Evolutionary conservation across 2,113 vertebrate species (phyloP).

Genomic region (Sinocyclocheilus maitianheensis): DNA sequence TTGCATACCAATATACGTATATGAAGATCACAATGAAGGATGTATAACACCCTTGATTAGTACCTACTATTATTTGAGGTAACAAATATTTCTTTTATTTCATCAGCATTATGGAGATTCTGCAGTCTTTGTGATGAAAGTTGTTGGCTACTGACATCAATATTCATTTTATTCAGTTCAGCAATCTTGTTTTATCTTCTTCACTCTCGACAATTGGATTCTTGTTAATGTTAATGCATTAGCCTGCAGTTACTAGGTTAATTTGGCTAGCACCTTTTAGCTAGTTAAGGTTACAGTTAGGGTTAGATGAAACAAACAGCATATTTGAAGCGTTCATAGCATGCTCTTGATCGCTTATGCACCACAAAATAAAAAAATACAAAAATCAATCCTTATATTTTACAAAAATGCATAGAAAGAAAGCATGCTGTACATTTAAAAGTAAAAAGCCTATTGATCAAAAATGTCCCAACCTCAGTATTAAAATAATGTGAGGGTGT

Average conservation of each 20-base stretch:
- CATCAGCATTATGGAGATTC: neutral
- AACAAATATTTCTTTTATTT: neutral
- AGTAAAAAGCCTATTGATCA: neutral
- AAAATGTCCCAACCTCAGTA: neutral
- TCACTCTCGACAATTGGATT: neutral
- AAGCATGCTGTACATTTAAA: neutral
- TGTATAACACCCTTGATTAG: neutral
- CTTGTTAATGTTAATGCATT: neutral
- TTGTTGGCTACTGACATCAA: neutral
- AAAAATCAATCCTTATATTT: neutral
- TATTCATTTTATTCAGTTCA: neutral
- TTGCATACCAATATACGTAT: neutral
- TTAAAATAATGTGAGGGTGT: neutral
- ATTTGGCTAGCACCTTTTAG: neutral
- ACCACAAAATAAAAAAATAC: neutral
- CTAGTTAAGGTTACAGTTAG: neutral
- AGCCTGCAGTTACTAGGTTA: neutral
- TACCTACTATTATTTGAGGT: neutral
- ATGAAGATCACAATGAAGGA: neutral
- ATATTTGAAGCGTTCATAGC: neutral
- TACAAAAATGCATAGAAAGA: neutral
- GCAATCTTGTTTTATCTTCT: neutral
- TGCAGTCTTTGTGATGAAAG: neutral
- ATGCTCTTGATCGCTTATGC: neutral
- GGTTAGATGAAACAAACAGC: neutral